Evolutionary conservation across 2,888 invertebrate genomes (phyloP).

Genomic region (Nomada lathburiana): DNA sequence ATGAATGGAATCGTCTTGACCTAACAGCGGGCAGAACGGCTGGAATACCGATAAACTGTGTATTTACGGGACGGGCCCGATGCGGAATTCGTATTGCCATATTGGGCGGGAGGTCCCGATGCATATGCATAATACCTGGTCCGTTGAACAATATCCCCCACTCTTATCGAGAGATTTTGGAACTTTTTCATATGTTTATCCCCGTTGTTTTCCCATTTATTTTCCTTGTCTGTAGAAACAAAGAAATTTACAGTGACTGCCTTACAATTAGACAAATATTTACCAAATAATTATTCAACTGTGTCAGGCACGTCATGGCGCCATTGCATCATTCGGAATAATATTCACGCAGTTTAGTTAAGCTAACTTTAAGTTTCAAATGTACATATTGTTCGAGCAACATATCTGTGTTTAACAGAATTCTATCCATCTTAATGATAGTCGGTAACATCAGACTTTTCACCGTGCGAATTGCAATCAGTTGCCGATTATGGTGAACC

Average conservation of each 20-base stretch:
- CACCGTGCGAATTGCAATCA: conserved; percentile 54
- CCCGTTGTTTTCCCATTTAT: not conserved
- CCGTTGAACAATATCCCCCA: not conserved
- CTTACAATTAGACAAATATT: too few relatives aligned
- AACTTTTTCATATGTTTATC: not conserved
- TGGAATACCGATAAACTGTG: conserved; percentile 58
- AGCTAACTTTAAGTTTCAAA: too few relatives aligned
- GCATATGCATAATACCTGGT: conserved; percentile 35
- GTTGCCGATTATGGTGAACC: conserved; percentile 59
- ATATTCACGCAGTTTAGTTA: too few relatives aligned
- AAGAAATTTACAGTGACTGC: too few relatives aligned
- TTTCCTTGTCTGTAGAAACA: not conserved
- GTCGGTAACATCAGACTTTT: not conserved
- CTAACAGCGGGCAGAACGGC: conserved; percentile 54
- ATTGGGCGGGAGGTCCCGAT: conserved; percentile 28
- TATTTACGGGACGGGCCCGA: conserved; percentile 21
- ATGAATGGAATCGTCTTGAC: conserved; percentile 63
- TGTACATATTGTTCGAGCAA: not conserved
- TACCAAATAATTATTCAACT: too few relatives aligned
- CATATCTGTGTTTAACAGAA: not conserved
- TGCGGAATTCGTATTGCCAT: conserved; percentile 50
- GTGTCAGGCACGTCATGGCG: too few relatives aligned
- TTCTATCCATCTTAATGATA: conserved; percentile 1
- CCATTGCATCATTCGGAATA: too few relatives aligned
- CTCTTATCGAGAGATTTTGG: too few relatives aligned